These are phyloP conservation scores for Oriolus oriolus DNA, from an alignment of 2,113 vertebrate genomes.

Conservation along the genomic window DNA sequence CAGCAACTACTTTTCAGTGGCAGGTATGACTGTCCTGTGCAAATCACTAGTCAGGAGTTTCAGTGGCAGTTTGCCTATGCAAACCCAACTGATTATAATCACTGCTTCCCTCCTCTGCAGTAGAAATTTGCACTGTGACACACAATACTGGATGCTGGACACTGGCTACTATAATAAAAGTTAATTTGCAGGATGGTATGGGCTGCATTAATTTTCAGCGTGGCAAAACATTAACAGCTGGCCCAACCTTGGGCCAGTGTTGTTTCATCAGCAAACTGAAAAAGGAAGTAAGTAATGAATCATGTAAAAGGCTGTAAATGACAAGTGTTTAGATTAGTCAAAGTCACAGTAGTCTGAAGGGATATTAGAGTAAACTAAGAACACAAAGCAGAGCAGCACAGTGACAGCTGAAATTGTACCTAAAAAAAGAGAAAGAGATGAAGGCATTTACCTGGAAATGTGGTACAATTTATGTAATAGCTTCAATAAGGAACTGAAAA, in stretches of 20 bases:
- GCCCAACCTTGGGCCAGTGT: neutral
- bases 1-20: neutral
- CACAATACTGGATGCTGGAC: neutral
- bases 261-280: conserved; percentile 39
- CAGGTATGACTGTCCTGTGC: neutral
- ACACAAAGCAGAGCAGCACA: neutral
- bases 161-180: conserved; percentile 43
- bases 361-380: neutral
- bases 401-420: neutral
- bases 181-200: conserved; percentile 35
- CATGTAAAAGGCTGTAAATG: neutral
- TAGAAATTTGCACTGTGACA: neutral
- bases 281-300: conserved; percentile 37
- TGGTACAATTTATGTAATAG: neutral
- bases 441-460: neutral
- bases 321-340: neutral
- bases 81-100: neutral
- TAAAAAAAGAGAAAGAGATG: neutral
- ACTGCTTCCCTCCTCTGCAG: neutral
- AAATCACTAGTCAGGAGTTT: neutral
- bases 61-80: neutral
- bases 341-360: neutral
- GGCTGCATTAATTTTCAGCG: neutral
- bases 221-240: conserved; percentile 7
- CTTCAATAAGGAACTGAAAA: neutral